Conservation (phyloP, 1,140 invertebrate species). For the Ridgeia piscesae region DNA sequence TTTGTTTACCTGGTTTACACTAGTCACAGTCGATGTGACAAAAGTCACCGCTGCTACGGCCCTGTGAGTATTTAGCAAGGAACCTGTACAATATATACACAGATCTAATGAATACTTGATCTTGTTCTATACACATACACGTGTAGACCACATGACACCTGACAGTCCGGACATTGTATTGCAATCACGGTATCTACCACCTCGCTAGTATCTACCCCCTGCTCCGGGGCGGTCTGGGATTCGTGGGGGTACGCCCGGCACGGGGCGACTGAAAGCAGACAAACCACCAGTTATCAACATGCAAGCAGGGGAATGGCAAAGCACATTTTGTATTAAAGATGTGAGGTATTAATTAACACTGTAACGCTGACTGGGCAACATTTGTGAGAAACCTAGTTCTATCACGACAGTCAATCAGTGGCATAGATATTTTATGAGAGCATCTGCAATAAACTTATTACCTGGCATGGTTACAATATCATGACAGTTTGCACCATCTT, state of each 20-base stretch:
- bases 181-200: neutral
- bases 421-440: no score
- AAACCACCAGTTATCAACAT: neutral
- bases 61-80: neutral
- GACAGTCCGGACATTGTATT: neutral
- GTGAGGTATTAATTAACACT: no score
- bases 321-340: no score
- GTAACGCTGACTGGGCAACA: no score
- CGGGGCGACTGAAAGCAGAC: neutral
- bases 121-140: neutral
- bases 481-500: no score
- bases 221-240: neutral
- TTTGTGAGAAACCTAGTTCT: no score
- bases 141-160: neutral
- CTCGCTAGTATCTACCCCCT: neutral
- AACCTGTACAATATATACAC: constrained; percentile 6
- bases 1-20: neutral
- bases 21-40: neutral
- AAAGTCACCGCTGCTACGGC: neutral
- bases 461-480: no score
- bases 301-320: neutral
- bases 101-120: neutral
- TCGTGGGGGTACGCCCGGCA: neutral
- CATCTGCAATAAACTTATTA: no score
- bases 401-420: no score